Evolutionary conservation across 2,113 vertebrate genomes (phyloP).

Genomic region (Steatornis caripensis): DNA sequence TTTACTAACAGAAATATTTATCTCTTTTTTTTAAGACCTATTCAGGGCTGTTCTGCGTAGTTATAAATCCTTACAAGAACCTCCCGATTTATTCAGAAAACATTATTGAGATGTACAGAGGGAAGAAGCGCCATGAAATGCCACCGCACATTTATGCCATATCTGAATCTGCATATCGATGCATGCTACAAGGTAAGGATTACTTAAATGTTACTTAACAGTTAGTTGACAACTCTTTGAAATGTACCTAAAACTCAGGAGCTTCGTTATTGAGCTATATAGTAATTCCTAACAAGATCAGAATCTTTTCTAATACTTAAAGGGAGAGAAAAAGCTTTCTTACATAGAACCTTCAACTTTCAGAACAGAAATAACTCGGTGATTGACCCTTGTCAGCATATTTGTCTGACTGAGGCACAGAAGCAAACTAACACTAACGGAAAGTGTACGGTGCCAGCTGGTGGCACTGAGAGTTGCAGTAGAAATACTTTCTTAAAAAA

Average conservation of each 20-base stretch:
- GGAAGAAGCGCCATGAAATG: constrained; percentile 98
- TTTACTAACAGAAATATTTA: neutral
- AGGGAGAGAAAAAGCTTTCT: fast-evolving
- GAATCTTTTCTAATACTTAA: neutral
- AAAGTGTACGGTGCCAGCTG: neutral
- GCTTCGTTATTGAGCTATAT: fast-evolving
- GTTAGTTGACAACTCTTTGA: neutral
- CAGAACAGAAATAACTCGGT: neutral
- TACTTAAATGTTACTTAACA: fast-evolving
- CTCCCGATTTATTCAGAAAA: constrained; percentile 98
- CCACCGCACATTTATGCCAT: constrained; percentile 98
- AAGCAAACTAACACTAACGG: neutral
- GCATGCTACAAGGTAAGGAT: constrained; percentile 96
- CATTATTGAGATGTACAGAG: constrained; percentile 98
- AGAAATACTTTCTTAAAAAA: neutral
- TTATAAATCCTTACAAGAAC: constrained; percentile 99
- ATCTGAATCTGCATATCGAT: constrained; percentile 95
- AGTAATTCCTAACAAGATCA: neutral
- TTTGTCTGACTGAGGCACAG: neutral
- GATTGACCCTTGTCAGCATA: neutral
- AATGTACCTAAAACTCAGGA: fast-evolving
- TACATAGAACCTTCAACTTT: neutral
- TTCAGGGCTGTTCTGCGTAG: constrained; percentile 97
- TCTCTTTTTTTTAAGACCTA: constrained; percentile 81
- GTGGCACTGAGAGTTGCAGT: neutral